Base-by-base conservation (phyloP, 2,888 invertebrate genomes). In the Cecidostiba fungosa region DNA sequence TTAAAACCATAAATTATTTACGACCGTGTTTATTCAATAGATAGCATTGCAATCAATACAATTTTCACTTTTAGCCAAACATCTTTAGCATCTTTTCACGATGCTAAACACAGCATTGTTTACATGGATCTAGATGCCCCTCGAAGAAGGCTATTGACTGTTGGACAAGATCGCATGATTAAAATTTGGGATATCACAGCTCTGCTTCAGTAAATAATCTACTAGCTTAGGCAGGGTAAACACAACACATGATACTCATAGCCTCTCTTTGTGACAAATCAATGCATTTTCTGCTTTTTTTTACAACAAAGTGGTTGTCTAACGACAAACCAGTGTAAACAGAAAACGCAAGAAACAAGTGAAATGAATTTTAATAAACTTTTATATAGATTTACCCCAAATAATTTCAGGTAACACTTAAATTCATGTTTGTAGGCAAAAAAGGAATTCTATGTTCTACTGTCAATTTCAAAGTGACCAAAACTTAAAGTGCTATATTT, bases 111-210 rank as follows among this genome's bases (percentile, higher is more conserved):
- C 93, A 97, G 97, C 84, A 96, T 99, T 87, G 95, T 97, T 14
- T 96, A 96, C 69, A 97, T 99, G 96, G 96, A 97, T 94, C 95
- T 99, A 88, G 98, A 99, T 94, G 98, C 98, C 93, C 96, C 97
- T 78, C 96, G 97, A 72, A 97, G 97, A 91, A 96, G 97, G 91
- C 95, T 99, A 92, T 95, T 98, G 87, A 98, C 99, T 3, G 97
- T 98, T 69, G 99, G 99, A 36, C 97, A 98, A 93, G 99, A 99
- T 94, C 96, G 98, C 90, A 95, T 99, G 90, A 98, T 99, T 91
- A 99, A 99, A 94, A 95, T 98, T 89, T 98, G 98, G 98, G 98
- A 98, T 93, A 95, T 97, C 87, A 95, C 96, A 82, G 96, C 96
- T 77, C 94, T 97, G 89, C 92, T 94, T 82, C 92, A 93, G 87